These are phyloP conservation scores for Poecile montanus DNA, from an alignment of 2,797 vertebrate species.

Conservation along the genomic window DNA sequence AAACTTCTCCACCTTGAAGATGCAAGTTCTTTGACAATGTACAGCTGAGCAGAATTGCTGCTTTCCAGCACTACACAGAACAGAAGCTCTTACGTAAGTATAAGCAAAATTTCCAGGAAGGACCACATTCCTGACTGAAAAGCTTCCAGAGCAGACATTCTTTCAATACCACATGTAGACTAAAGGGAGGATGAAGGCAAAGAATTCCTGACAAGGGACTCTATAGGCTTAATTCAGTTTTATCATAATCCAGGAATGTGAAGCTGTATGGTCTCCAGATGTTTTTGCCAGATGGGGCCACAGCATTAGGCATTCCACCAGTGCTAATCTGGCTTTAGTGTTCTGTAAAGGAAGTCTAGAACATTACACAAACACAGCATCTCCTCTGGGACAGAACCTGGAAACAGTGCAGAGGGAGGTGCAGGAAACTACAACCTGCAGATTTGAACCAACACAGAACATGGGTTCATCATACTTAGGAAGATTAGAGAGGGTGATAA, in stretches of 20 bases:
- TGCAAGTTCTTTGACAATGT: not conserved
- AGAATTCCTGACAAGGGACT: not conserved
- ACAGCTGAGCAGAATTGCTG: not conserved
- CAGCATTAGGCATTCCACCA: not conserved
- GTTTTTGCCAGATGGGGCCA: not conserved
- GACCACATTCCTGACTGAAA: constrained; percentile 15
- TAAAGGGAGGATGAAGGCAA: not conserved
- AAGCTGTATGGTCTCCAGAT: constrained; percentile 10
- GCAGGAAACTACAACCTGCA: not conserved
- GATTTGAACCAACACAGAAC: not conserved
- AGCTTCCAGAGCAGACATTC: constrained; percentile 39
- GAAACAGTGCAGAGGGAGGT: not conserved
- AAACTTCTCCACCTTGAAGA: not conserved
- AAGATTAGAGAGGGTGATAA: not conserved
- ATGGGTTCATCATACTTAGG: not conserved
- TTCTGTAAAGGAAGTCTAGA: not conserved
- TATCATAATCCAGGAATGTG: not conserved
- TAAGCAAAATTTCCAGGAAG: constrained; percentile 16
- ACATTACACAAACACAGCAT: not conserved
- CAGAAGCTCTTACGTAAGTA: not conserved
- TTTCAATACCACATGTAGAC: not conserved
- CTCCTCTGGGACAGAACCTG: not conserved
- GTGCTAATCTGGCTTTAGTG: not conserved
- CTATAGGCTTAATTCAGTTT: not conserved
- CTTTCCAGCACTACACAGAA: not conserved